phyloP scores from a whole-genome alignment of 2,113 vertebrate genomes.

The Corythornis vintsioides region DNA sequence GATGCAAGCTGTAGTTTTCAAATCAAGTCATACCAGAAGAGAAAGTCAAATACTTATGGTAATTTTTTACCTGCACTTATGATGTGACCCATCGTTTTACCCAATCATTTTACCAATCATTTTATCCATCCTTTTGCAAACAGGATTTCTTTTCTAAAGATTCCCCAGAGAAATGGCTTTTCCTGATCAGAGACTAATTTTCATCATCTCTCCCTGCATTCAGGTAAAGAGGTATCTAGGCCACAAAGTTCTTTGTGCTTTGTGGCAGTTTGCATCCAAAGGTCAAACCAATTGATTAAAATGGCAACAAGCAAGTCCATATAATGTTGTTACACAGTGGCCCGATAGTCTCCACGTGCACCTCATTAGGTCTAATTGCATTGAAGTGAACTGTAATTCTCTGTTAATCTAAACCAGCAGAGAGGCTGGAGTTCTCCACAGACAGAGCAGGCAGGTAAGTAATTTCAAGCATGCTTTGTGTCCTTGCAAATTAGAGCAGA shows the following conservation, averaged over 20 bases:
- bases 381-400: slow-evolving; percentile 78
- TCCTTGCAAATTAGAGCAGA: slow-evolving; percentile 47
- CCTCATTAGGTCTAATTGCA: slow-evolving; percentile 75
- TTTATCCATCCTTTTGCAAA: not conserved
- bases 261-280: slow-evolving; percentile 7
- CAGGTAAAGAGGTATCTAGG: not conserved
- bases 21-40: not conserved
- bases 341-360: slow-evolving; percentile 58
- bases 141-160: not conserved
- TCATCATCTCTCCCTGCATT: not conserved
- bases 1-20: not conserved
- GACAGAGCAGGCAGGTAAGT: slow-evolving; percentile 70
- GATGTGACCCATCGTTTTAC: not conserved
- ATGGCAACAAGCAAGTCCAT: slow-evolving; percentile 28
- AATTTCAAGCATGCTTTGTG: slow-evolving; percentile 63
- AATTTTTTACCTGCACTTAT: not conserved
- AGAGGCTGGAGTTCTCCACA: slow-evolving; percentile 63
- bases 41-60: not conserved
- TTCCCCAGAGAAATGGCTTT: not conserved
- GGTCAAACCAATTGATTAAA: slow-evolving; percentile 64
- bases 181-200: not conserved
- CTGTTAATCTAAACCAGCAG: slow-evolving; percentile 79
- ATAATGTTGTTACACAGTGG: slow-evolving; percentile 58
- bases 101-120: not conserved
- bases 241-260: not conserved